A percentile compares a stretch with the other conserved stretches of the same genome.
These are phyloP conservation scores for Psittacula echo DNA, from an alignment of 2,797 vertebrate species.

Conservation along the genomic window DNA sequence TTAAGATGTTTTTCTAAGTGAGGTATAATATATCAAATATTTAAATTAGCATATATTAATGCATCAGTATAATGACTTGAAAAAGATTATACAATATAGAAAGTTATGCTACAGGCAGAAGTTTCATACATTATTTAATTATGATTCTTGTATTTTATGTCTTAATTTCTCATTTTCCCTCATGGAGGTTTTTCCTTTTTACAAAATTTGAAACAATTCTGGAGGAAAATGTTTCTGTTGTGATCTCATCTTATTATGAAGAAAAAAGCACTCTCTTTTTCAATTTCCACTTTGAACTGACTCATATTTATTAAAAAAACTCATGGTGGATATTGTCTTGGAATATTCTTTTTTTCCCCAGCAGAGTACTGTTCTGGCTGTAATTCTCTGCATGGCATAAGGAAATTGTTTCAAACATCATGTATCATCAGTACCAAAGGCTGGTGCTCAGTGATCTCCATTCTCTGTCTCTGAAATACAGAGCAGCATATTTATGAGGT, in stretches of 20 bases:
- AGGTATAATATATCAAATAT: background rate
- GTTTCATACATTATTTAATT: background rate
- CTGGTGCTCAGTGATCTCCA: background rate
- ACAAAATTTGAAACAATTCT: background rate
- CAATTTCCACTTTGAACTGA: background rate
- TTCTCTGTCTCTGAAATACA: background rate
- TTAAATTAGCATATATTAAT: background rate
- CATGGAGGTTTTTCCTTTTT: background rate
- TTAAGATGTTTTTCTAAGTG: background rate
- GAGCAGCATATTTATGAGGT: background rate
- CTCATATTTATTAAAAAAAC: background rate
- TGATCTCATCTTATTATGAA: background rate
- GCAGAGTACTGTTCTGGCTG: background rate
- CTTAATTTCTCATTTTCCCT: background rate
- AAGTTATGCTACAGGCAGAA: background rate
- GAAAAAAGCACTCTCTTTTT: background rate
- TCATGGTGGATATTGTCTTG: background rate
- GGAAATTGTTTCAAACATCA: background rate
- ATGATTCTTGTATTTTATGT: background rate
- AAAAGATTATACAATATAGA: background rate
- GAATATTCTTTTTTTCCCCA: background rate
- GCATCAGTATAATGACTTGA: background rate
- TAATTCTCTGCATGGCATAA: background rate
- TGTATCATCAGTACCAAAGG: background rate
- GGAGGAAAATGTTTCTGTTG: background rate